Evolutionary conservation across 2,113 vertebrate species (phyloP).

Genomic region (Vidua macroura): DNA sequence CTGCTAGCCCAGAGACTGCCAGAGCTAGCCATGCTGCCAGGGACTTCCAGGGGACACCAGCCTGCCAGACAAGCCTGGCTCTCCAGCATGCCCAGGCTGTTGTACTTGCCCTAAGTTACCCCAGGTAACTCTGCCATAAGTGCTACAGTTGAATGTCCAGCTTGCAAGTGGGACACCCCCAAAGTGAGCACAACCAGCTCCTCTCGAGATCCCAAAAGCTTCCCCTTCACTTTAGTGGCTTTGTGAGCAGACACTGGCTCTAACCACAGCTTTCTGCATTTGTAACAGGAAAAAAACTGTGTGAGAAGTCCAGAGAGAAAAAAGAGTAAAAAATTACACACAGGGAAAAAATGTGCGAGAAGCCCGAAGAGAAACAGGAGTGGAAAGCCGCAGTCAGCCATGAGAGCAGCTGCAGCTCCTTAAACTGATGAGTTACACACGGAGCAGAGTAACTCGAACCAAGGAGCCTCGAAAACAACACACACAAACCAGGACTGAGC

Average conservation of each 20-base stretch:
- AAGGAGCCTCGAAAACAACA: neutral
- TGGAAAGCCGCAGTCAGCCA: neutral
- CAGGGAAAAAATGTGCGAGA: neutral
- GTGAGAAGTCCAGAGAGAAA: neutral
- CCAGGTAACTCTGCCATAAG: neutral
- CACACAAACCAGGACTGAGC: neutral
- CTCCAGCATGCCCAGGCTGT: neutral
- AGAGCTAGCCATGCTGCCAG: neutral
- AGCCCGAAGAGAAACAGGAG: neutral
- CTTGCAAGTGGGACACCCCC: neutral
- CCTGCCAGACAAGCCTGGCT: neutral
- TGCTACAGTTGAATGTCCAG: neutral
- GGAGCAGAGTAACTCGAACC: neutral
- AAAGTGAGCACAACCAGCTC: neutral
- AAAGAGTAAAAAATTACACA: neutral
- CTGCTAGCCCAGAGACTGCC: neutral
- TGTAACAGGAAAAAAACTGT: neutral
- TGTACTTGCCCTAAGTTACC: accelerated
- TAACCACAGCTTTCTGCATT: neutral
- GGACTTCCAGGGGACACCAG: neutral
- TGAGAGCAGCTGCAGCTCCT: constrained; percentile 20
- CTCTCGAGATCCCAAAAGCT: neutral
- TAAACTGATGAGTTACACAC: neutral
- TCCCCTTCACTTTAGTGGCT: neutral
- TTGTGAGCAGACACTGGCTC: neutral